These are phyloP conservation scores for Lochmaea crataegi DNA, from an alignment of 2,888 invertebrate genomes.

Conservation along the genomic window DNA sequence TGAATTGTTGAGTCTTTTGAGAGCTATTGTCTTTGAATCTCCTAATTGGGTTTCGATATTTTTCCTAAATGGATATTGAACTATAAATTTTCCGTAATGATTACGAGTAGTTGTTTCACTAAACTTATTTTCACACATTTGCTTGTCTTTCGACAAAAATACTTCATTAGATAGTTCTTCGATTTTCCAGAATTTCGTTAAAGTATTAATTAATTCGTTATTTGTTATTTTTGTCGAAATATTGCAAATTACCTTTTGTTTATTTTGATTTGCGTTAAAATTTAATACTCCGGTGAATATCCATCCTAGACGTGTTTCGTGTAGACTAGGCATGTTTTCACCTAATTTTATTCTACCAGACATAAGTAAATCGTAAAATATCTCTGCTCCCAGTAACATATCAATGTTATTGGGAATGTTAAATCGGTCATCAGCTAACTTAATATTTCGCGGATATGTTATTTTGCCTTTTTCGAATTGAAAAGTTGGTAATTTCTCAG, in stretches of 20 bases:
- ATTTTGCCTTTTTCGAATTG: background rate
- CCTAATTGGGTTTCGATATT: background rate
- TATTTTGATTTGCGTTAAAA: background rate
- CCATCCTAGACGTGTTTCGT: background rate
- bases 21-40: background rate
- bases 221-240: background rate
- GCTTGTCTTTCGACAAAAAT: background rate
- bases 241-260: background rate
- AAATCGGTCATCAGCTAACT: background rate
- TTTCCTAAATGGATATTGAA: background rate
- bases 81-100: background rate
- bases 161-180: background rate
- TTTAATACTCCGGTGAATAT: background rate
- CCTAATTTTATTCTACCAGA: background rate
- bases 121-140: background rate
- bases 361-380: background rate
- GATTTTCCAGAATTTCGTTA: background rate
- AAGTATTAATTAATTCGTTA: background rate
- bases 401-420: background rate
- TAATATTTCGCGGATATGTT: background rate
- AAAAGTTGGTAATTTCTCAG: background rate
- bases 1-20: background rate
- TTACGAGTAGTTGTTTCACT: background rate
- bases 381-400: background rate
- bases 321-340: background rate